A percentile compares a stretch with the other conserved stretches of the same genome.
Conservation (phyloP, 2,888 invertebrate species). For the Loripinus fragilis region DNA sequence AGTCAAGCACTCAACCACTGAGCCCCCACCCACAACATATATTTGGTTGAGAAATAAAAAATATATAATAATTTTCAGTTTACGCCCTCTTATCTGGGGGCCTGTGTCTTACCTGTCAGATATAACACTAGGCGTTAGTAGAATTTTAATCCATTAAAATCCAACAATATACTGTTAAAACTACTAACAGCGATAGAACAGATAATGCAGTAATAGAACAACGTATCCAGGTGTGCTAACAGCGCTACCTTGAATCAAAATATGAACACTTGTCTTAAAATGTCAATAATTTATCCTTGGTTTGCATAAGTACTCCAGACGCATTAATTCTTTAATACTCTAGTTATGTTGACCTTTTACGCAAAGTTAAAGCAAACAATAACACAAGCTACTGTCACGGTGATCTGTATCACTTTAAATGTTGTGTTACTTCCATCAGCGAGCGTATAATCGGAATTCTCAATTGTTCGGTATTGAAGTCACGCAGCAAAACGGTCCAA, state of each 20-base stretch:
- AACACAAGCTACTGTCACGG: conserved; percentile 1
- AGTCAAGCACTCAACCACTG: too few relatives aligned
- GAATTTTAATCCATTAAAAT: conserved; percentile 9
- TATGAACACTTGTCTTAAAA: conserved; percentile 10
- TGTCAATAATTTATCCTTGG: not conserved
- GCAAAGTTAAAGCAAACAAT: conserved; percentile 9
- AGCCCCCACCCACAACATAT: too few relatives aligned
- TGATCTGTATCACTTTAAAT: not conserved
- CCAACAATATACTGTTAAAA: not conserved
- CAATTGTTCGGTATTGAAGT: too few relatives aligned
- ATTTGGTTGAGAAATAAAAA: too few relatives aligned
- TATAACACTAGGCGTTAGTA: not conserved
- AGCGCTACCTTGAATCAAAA: not conserved
- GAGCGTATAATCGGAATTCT: not conserved
- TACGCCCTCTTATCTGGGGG: too few relatives aligned
- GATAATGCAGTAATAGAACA: not conserved
- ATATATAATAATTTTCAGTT: too few relatives aligned
- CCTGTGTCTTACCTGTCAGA: conserved; percentile 14
- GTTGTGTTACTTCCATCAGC: not conserved
- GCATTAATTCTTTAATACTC: conserved; percentile 12
- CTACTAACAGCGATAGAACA: not conserved
- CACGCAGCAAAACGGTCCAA: too few relatives aligned
- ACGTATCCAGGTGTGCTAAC: conserved; percentile 3
- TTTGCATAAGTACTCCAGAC: conserved; percentile 10
- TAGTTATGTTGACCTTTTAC: conserved; percentile 10